Evolutionary conservation across 2,113 vertebrate species (phyloP), one percentile per base, ranked within the genome.

Genomic region (Scomber japonicus): DNA sequence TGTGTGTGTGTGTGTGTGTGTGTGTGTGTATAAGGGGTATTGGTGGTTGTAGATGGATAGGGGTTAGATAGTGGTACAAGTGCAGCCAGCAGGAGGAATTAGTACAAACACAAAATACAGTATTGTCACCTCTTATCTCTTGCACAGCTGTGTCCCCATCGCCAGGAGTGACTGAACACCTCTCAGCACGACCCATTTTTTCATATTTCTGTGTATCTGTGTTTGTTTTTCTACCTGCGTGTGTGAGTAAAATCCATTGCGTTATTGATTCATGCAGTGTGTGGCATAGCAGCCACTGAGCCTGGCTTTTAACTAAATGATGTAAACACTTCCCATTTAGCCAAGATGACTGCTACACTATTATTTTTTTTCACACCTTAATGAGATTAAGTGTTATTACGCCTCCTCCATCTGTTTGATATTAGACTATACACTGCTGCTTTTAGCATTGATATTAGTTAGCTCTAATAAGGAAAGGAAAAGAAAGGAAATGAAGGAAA

Each of bases 401-500:
- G n/a, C 54, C 16, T 80, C 73, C 76, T 83, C 81, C 70, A 71
- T 90, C 59, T 84, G 78, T 75, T 90, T 54, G 9, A 31, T 83
- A 54, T 62, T 75, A 53, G 51, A 71, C 56, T 49, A 46, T 11
- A 63, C 7, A 17, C 61, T 48, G 55, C 55, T 27, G 66, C 64
- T 78, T 64, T 46, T 53, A 59, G 60, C 56, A 72, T 16, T 59
- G 50, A 67, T 78, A 84, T 82, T 61, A 80, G 59, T 73, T 83
- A 49, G 19, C 49, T 81, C 17, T 69, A 62, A 78, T 56, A 70
- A 78, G 50, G 49, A 40, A 30, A 10, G 11, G 16, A 46, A 44
- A 27, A 48, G 3, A 53, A 54, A 17, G 40, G 44, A 31, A 0
- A 51, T 3, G 1, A 27, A 24, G 30, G 30, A 63, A 11, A 53